Percentiles rank a stretch among this genome's conserved stretches.
phyloP scores from a whole-genome alignment of 1,140 invertebrate genomes.

The Aphaenogaster floridana region DNA sequence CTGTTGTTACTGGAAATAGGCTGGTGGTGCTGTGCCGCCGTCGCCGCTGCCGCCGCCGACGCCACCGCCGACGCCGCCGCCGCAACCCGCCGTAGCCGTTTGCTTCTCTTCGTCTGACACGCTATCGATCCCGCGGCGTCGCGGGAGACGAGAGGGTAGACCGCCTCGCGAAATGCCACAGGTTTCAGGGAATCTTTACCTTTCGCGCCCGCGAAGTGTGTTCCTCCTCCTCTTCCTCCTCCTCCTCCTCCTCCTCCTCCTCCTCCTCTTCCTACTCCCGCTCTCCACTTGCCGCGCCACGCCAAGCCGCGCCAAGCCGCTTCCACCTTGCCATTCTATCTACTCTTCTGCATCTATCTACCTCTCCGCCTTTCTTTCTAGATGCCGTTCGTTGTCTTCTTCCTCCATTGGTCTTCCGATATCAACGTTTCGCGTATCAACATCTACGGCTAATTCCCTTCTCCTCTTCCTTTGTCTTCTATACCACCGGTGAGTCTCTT shows the following conservation, averaged over 20 bases:
- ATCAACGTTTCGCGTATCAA: constrained; percentile 40
- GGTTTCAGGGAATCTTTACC: constrained; percentile 77
- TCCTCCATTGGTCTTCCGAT: constrained; percentile 1
- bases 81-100: constrained; percentile 56
- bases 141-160: constrained; percentile 69
- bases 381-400: constrained; percentile 45
- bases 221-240: constrained; percentile 23
- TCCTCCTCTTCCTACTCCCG: too few species aligned
- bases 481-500: background rate
- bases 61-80: constrained; percentile 40
- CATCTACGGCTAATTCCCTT: background rate
- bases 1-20: constrained; percentile 69
- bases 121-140: constrained; percentile 75
- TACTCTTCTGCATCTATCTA: constrained; percentile 24
- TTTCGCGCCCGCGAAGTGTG: constrained; percentile 71
- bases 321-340: constrained; percentile 46
- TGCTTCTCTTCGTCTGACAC: constrained; percentile 71
- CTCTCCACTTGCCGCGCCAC: background rate
- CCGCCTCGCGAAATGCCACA: constrained; percentile 77
- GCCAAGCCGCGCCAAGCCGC: background rate
- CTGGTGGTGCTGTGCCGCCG: constrained; percentile 65
- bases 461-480: background rate
- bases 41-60: constrained; percentile 7
- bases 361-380: background rate
- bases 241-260: constrained; percentile 26